A percentile compares a stretch with the other conserved stretches of the same genome.
These are phyloP conservation scores for Harpegnathos saltator DNA, from an alignment of 1,140 invertebrate species.

Conservation along the genomic window DNA sequence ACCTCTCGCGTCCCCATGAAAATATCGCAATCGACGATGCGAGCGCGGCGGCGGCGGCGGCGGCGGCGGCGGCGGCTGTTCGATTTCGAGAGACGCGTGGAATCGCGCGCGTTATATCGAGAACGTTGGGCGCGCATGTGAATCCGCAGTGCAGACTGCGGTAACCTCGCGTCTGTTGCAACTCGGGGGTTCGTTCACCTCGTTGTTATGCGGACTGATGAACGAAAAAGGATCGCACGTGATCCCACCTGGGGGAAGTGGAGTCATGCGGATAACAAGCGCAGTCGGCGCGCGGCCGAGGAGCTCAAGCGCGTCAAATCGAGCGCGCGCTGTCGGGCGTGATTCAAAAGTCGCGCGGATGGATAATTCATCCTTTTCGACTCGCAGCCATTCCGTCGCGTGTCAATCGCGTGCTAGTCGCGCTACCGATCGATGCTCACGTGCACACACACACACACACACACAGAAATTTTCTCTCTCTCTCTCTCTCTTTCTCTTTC, in stretches of 20 bases:
- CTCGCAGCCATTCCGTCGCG: no score
- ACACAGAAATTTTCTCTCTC: no score
- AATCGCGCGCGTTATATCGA: slow-evolving; percentile 29
- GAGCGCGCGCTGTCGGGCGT: background rate
- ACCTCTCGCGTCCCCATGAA: background rate
- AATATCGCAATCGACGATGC: background rate
- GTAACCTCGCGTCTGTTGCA: slow-evolving; percentile 67
- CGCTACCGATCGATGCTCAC: no score
- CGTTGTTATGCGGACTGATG: slow-evolving; percentile 10
- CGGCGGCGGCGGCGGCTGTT: background rate
- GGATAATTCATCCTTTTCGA: no score
- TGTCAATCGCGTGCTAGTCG: no score
- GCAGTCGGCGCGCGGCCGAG: background rate
- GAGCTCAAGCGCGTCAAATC: background rate
- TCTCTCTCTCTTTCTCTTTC: background rate
- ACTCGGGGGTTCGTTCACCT: slow-evolving; percentile 54
- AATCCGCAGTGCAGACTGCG: slow-evolving; percentile 80
- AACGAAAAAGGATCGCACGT: slow-evolving; percentile 6
- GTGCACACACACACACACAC: no score
- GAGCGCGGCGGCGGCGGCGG: background rate
- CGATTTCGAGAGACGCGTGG: slow-evolving; percentile 37
- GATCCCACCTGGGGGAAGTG: background rate
- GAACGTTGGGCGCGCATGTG: slow-evolving; percentile 63
- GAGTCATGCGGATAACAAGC: background rate
- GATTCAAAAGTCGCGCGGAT: no score